phyloP scores from a whole-genome alignment of 2,888 invertebrate species.

The Leptogaster cylindrica region DNA sequence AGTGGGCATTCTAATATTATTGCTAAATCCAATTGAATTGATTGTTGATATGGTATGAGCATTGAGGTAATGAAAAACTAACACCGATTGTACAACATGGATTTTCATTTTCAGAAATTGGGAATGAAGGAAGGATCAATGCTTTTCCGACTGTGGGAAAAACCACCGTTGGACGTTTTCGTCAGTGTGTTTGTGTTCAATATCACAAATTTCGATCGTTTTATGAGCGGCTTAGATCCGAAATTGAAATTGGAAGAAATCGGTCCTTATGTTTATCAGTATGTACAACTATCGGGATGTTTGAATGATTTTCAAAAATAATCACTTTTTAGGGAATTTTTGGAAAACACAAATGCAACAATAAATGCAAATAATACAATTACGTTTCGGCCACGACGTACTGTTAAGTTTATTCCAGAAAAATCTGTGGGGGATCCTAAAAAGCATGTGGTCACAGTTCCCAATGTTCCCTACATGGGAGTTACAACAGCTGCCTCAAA shows the following conservation, averaged over 20 bases:
- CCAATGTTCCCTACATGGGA: constrained; percentile 75
- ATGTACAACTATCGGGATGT: constrained; percentile 56
- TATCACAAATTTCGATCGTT: constrained; percentile 76
- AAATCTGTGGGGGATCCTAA: constrained; percentile 71
- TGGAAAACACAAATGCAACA: constrained; percentile 71
- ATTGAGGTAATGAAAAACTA: background rate
- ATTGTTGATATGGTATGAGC: constrained; percentile 56
- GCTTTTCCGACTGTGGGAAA: constrained; percentile 68
- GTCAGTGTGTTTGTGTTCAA: constrained; percentile 77
- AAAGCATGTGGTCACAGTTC: constrained; percentile 67
- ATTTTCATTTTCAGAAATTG: constrained; percentile 54
- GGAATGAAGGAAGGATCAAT: constrained; percentile 65
- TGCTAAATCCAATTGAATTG: constrained; percentile 27
- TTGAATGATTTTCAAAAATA: constrained; percentile 15
- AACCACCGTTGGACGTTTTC: constrained; percentile 71
- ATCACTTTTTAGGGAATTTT: constrained; percentile 69
- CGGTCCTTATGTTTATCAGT: constrained; percentile 86
- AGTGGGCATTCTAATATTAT: background rate
- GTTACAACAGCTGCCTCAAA: constrained; percentile 56
- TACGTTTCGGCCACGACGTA: constrained; percentile 68
- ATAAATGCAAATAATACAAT: constrained; percentile 72
- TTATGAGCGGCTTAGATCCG: constrained; percentile 68
- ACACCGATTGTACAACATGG: background rate
- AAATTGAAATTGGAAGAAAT: constrained; percentile 75
- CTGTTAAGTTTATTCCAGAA: constrained; percentile 68